Base-by-base conservation (phyloP, 2,888 invertebrate genomes). In the Clivina fossor region DNA sequence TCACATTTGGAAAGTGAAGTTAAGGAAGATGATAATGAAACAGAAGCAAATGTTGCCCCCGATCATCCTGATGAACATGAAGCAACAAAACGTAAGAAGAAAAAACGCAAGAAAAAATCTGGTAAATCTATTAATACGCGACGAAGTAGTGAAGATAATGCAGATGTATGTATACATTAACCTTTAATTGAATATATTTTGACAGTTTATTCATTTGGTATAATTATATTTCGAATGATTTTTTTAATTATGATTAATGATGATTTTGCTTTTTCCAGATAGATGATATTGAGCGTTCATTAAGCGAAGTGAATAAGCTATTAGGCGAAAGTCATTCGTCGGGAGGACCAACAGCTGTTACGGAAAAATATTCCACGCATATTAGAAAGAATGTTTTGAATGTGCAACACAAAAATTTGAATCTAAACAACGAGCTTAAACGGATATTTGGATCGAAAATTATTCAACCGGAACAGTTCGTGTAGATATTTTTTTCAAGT, bases 401-500 rank as follows among this genome's bases (percentile, higher is more conserved):
- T 44, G 79, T 88, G 19, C 85, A 88, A 60, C 78, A 82, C 60
- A 86, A 86, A 67, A 79, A 87, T 70, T 74, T 91, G 16, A 90
- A 90, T 75, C 83, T 88, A 8, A 86, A 86, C 61, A 88, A 88
- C 74, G 91, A 91, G 74, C 77, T 91, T 69, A 85, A 86, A 59
- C 80, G 84, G 66, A 88, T 90, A 66, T 91, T 91, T 77, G 90
- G 91, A 16, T 84, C 86, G 15, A 84, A 85, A 71, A 85, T 88
- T 49, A 80, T 90, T 16, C 86, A 86, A 71, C 79, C 81, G 49
- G 86, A 87, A 69, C 75, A 76, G 59, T 56, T 51, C 11, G 49
- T 56, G n/a, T n/a, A n/a, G 13, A 11, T 37, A n/a, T 33, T 8
- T 7, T 37, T 9, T 15, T 37, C 13, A 37, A 16, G 37, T 15